Percentiles rank a stretch among this genome's conserved stretches.
These are phyloP conservation scores for Diachasmimorpha longicaudata DNA, from an alignment of 1,140 invertebrate species.

Conservation along the genomic window DNA sequence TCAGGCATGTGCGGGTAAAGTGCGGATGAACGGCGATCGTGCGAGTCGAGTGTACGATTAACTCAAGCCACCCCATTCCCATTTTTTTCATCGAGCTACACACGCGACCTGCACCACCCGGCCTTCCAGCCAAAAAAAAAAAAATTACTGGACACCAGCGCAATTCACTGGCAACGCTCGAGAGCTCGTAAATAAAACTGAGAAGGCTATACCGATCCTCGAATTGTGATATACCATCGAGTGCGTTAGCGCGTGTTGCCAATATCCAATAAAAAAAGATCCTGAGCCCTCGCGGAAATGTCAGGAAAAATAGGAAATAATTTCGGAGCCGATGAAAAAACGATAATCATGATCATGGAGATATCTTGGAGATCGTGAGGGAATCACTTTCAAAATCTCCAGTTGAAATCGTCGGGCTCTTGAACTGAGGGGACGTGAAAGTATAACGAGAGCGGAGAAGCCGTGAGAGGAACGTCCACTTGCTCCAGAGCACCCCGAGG, in stretches of 20 bases:
- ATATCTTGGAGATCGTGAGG: too few relatives aligned
- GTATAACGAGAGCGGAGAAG: slow-evolving; percentile 41
- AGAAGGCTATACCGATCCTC: not conserved
- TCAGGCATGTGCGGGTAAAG: not conserved
- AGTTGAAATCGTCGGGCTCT: slow-evolving; percentile 23
- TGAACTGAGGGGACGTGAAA: slow-evolving; percentile 39
- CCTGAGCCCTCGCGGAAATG: too few relatives aligned
- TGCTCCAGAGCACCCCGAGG: not conserved
- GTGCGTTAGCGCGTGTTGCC: not conserved
- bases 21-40: not conserved
- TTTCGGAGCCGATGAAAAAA: not conserved
- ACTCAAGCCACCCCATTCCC: not conserved
- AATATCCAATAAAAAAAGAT: not conserved
- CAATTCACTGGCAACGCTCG: not conserved
- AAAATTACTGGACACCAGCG: not conserved
- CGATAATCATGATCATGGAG: not conserved
- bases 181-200: slow-evolving; percentile 11
- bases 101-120: not conserved
- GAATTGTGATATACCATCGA: not conserved
- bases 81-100: not conserved
- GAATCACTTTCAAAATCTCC: not conserved
- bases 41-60: slow-evolving; percentile 6
- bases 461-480: not conserved
- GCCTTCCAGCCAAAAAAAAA: not conserved
- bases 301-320: too few relatives aligned